Evolutionary conservation across 2,888 invertebrate species (phyloP), one percentile per base, ranked within the genome.

Genomic region (Petrolisthes manimaculis): DNA sequence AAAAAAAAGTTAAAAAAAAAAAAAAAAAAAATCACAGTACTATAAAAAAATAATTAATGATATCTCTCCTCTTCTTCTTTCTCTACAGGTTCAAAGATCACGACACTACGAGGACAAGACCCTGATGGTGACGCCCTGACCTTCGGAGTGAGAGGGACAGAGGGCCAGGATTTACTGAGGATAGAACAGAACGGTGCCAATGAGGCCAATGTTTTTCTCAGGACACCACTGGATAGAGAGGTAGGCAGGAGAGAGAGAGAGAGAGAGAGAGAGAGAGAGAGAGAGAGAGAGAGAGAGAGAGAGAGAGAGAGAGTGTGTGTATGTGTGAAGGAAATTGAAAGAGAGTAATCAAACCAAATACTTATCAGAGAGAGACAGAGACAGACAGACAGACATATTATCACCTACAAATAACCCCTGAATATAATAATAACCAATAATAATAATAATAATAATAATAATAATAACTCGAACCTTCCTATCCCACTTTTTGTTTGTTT

Each of bases 201-300:
- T 93, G 96, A 97, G 94, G 97, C 97, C 92, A 95, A 97, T 93
- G 95, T 98, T 92, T 97, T 96, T 93, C 95, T 98, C 93, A 96
- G 96, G 93, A 97, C 96, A 94, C 96, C 97, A 94, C 95, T 98
- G 92, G 98, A 98, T 94, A 95, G 97, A 93, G 98, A 98, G 95
- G 97, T 96, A 93, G 93, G 90, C 51, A 51, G 67, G 51, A 79
- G 85, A 85, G 84, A 84, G 78, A 53, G 83, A 83, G 83, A 71
- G 53, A 71, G 51, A 71, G 53, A 74, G 5, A 12, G 5, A 24
- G 81, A 1, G 56, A 71, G 37, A 69, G 83, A 83, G 83, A 71
- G 53, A 83, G 83, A 51, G 53, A 83, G 71, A 71, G 69, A 71
- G 56, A 21, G 55, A 84, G 84, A 61, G 56, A 84, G 24, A 55